These are phyloP conservation scores for Microplitis manilae DNA, from an alignment of 2,888 invertebrate species.

Conservation along the genomic window DNA sequence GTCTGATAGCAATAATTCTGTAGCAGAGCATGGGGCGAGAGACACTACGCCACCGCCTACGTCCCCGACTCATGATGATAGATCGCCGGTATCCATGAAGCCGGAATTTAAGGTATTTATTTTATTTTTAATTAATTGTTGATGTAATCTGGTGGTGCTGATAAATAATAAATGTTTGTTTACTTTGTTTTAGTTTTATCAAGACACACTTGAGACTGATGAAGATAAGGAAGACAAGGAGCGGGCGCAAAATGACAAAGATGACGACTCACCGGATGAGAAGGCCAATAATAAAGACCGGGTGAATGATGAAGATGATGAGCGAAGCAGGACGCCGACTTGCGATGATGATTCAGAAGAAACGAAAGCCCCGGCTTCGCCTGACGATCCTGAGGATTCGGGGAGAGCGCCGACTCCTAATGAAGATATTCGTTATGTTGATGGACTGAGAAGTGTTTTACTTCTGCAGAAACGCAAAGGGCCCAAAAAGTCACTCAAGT, in stretches of 20 bases:
- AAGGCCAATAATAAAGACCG: slow-evolving; percentile 61
- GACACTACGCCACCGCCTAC: slow-evolving; percentile 72
- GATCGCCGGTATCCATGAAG: slow-evolving; percentile 69
- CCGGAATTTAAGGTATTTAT: slow-evolving; percentile 71
- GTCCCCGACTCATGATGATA: slow-evolving; percentile 66
- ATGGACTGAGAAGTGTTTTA: slow-evolving; percentile 83
- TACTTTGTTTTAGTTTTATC: slow-evolving; percentile 80
- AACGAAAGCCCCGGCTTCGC: slow-evolving; percentile 58
- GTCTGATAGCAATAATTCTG: slow-evolving; percentile 70
- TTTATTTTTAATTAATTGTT: slow-evolving; percentile 54
- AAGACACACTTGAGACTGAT: slow-evolving; percentile 88
- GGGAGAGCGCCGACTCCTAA: slow-evolving; percentile 45
- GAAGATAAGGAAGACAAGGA: slow-evolving; percentile 74
- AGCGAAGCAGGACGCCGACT: slow-evolving; percentile 60
- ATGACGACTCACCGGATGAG: slow-evolving; percentile 56
- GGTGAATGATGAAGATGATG: slow-evolving; percentile 66
- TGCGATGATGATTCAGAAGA: slow-evolving; percentile 64
- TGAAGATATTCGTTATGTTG: slow-evolving; percentile 65
- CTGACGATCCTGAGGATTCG: slow-evolving; percentile 56
- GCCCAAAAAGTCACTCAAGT: slow-evolving; percentile 85
- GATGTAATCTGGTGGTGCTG: slow-evolving; percentile 43
- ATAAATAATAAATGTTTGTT: background rate
- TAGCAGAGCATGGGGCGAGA: slow-evolving; percentile 47
- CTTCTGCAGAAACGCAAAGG: slow-evolving; percentile 83
- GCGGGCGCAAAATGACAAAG: slow-evolving; percentile 59